Evolutionary conservation across 2,888 invertebrate species (phyloP), one percentile per base, ranked within the genome.

Genomic region (Urechis unicinctus): DNA sequence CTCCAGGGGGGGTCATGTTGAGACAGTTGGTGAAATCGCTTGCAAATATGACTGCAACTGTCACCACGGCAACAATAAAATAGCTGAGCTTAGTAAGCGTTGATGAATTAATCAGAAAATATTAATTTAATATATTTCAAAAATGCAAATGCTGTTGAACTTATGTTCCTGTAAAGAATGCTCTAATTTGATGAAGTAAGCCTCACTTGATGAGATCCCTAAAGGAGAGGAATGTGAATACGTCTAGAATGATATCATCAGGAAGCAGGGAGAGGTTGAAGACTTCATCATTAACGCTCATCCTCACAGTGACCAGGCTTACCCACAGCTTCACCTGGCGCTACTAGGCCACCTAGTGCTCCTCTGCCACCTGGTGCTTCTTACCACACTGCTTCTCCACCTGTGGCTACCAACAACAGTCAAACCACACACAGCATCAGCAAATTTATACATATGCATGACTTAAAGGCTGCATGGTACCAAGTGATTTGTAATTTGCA

Each of bases 241-340:
- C 36, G 17, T 36, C 9, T 13, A 36, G 36, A 17, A 36, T 9
- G 36, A 17, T 9, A 36, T 36, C 36, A 36, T 36, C 36, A 13
- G 36, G 36, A 36, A 36, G 36, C 9, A 9, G 36, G 17, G 17
- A 17, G 17, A 36, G 36, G 9, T 36, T 17, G 17, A 36, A 36
- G 52, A 47, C 5, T 26, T 63, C 62, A 50, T 70, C 73, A 13
- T 46, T 74, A 28, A 72, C 74, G 13, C 74, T 73, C 21, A 74
- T 74, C 56, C 64, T 67, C 52, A 73, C 74, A 5, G 61, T 68
- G 44, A 70, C 66, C 42, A 73, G 74, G 56, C 68, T 72, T n/a
- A 75, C 74, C 0, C 74, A 74, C 59, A 74, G 75, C 28, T 70
- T 64, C 57, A 73, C 70, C 67, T 75, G n/a, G n/a, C n/a, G n/a